Evolutionary conservation across 2,888 invertebrate species (phyloP).

Genomic region (Eudasyphora cyanicolor): DNA sequence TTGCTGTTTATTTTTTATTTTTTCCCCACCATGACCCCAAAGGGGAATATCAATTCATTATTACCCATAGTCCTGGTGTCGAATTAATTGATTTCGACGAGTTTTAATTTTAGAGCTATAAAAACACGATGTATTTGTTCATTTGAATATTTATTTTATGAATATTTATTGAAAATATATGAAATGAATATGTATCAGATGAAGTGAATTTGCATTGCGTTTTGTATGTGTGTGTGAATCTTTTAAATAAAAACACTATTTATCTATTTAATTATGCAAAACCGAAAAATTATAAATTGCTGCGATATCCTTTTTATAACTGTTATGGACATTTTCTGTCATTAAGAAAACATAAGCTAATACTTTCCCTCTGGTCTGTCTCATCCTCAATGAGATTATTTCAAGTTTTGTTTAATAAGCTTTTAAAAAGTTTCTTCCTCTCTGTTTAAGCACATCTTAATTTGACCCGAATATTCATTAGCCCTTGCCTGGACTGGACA

Average conservation of each 20-base stretch:
- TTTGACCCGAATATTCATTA: constrained; percentile 56
- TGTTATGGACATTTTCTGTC: no score
- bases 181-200: no score
- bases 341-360: not conserved
- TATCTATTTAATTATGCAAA: no score
- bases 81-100: constrained; percentile 15
- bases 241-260: no score
- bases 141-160: no score
- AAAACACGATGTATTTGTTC: not conserved
- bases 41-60: not conserved
- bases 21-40: not conserved
- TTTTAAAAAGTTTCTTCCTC: not conserved
- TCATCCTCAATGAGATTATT: not conserved
- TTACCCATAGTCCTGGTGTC: constrained; percentile 20
- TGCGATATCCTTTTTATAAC: no score
- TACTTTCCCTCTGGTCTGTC: no score
- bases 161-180: no score
- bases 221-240: no score
- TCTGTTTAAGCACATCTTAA: not conserved
- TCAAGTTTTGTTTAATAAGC: not conserved
- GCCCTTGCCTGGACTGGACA: not conserved
- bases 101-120: not conserved
- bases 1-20: no score
- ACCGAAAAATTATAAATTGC: no score
- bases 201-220: no score